Base-by-base conservation (phyloP, 2,797 vertebrate species). In the Scyliorhinus canicula region DNA sequence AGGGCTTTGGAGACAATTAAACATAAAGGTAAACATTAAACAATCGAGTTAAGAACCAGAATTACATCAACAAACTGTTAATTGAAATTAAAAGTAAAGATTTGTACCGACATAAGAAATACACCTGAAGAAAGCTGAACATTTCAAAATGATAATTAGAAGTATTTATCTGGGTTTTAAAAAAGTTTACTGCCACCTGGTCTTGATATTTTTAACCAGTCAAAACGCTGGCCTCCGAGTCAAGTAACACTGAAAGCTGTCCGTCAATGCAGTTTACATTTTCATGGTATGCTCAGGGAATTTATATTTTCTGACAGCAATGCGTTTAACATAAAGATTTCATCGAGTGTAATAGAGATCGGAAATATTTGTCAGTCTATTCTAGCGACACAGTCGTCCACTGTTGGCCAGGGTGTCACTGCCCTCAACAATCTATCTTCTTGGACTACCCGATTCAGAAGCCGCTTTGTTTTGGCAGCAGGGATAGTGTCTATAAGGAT, bases 401-500 rank as follows among this genome's bases (percentile, higher is more conserved):
- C 85, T 57, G 9, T 91, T 91, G 21, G 88, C 60, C 88, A 60
- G 60, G 12, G n/a, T 65, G 19, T 91, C 44, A 21, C 57, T 65
- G 44, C 88, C 35, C 88, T 7, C 57, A 91, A 65, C 88, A 91
- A 91, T 65, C 88, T 44, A 24, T 5, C 60, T 44, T 91, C 57
- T 65, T 65, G 88, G 88, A 40, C 88, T 63, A 44, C 40, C 88
- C 57, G 14, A 88, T 88, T 88, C 85, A 91, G 60, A 6, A 91
- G 88, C 63, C 0, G 60, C 60, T 91, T 91, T 44, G 57, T 91
- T 91, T 91, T 91, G 88, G 88, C 88, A 91, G 88, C 88, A 65
- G 57, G 88, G n/a, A 91, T 91, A 40, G 88, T 91, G 57, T n/a
- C 57, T 65, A 65, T 91, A 91, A 91, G 88, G 88, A 91, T 91